Evolutionary conservation across 23 tunicate genomes (phyloP).

Genomic region (Ciona savignyi): DNA sequence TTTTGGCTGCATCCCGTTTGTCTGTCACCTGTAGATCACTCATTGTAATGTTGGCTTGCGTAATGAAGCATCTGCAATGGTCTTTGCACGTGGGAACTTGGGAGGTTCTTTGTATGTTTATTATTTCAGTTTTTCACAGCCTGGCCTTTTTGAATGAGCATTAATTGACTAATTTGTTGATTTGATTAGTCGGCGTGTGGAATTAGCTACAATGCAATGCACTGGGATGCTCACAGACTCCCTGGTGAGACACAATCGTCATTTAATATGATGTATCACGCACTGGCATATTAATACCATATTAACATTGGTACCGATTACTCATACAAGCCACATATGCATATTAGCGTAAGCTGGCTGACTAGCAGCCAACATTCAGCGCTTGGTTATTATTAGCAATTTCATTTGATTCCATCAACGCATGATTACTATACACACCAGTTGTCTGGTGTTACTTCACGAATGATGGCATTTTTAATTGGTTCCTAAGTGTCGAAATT

Average conservation of each 20-base stretch:
- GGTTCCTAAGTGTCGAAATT: background rate
- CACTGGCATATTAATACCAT: background rate
- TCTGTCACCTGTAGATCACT: constrained; percentile 57
- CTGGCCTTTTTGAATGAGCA: constrained; percentile 39
- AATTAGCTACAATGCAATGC: background rate
- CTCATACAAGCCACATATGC: background rate
- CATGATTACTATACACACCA: background rate
- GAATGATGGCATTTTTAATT: background rate
- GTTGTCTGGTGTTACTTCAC: background rate
- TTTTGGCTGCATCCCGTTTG: constrained; percentile 77
- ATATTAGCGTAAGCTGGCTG: background rate
- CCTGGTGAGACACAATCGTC: background rate
- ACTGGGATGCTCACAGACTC: background rate
- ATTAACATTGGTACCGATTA: background rate
- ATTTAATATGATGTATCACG: background rate
- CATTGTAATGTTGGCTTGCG: constrained; percentile 25
- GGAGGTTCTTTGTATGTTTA: constrained; percentile 19
- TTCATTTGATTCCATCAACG: constrained; percentile 25
- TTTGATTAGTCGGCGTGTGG: background rate
- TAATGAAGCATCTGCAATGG: constrained; percentile 14
- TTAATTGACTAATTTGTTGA: constrained; percentile 8
- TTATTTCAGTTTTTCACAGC: constrained; percentile 41
- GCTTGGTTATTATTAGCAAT: constrained; percentile 6
- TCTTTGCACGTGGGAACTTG: constrained; percentile 50
- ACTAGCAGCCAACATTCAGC: background rate